Conservation (phyloP, 2,113 vertebrate genomes). For the Gavia stellata region DNA sequence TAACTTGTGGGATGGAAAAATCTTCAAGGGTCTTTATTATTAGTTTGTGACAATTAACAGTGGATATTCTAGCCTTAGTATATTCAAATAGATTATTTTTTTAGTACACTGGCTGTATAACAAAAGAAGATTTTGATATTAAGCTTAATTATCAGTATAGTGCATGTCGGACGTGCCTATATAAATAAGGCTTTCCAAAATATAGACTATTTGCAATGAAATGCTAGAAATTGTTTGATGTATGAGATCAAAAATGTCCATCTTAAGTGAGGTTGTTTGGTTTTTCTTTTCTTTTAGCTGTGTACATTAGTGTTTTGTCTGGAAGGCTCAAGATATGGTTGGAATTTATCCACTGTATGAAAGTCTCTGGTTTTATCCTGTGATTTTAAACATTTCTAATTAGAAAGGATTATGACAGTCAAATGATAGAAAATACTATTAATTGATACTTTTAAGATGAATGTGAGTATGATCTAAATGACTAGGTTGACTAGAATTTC, state of each 20-base stretch:
- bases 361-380: background rate
- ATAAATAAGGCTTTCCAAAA: background rate
- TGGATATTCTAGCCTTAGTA: background rate
- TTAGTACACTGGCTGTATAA: background rate
- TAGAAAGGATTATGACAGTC: background rate
- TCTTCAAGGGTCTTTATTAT: background rate
- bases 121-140: background rate
- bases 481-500: background rate
- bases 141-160: background rate
- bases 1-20: background rate
- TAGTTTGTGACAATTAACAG: background rate
- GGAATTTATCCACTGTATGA: background rate
- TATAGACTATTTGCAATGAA: background rate
- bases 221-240: background rate
- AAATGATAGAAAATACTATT: background rate
- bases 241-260: background rate
- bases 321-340: background rate
- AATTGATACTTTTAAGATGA: background rate
- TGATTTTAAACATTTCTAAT: background rate
- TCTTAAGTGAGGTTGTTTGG: background rate
- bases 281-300: background rate
- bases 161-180: background rate
- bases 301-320: background rate
- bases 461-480: background rate
- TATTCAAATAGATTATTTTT: background rate